phyloP scores from a whole-genome alignment of 2,797 vertebrate genomes.

The Myotis pilosus region DNA sequence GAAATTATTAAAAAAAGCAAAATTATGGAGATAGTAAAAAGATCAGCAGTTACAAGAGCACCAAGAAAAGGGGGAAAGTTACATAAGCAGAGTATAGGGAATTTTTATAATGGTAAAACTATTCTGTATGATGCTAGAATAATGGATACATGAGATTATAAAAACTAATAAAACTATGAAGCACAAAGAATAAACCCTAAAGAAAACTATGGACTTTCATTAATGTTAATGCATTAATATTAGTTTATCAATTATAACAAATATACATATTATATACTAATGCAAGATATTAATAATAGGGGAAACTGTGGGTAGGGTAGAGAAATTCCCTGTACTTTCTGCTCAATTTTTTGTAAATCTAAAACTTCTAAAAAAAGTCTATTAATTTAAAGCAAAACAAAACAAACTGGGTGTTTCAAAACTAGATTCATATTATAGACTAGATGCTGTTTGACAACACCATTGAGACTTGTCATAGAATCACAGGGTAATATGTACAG shows the following conservation, averaged over 20 bases:
- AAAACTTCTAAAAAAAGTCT: neutral
- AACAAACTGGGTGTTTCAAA: neutral
- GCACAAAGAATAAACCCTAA: neutral
- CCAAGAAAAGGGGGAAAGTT: neutral
- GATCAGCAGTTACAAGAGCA: neutral
- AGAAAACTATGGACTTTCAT: neutral
- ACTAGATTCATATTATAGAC: neutral
- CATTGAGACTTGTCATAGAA: neutral
- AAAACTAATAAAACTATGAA: neutral
- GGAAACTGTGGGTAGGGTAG: neutral
- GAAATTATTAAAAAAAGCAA: neutral
- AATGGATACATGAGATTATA: neutral
- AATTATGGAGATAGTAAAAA: neutral
- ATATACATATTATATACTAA: neutral
- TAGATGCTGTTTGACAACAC: neutral
- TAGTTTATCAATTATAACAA: neutral
- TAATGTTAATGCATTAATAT: neutral
- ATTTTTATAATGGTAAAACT: neutral
- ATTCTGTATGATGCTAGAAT: neutral
- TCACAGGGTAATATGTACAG: neutral
- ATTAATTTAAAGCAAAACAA: constrained; percentile 4
- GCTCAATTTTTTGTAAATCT: neutral
- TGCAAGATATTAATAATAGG: neutral
- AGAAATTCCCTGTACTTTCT: neutral
- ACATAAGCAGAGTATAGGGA: neutral